Percentiles rank a stretch among this genome's conserved stretches.
phyloP scores from a whole-genome alignment of 2,113 vertebrate genomes.

The Narcine bancroftii region DNA sequence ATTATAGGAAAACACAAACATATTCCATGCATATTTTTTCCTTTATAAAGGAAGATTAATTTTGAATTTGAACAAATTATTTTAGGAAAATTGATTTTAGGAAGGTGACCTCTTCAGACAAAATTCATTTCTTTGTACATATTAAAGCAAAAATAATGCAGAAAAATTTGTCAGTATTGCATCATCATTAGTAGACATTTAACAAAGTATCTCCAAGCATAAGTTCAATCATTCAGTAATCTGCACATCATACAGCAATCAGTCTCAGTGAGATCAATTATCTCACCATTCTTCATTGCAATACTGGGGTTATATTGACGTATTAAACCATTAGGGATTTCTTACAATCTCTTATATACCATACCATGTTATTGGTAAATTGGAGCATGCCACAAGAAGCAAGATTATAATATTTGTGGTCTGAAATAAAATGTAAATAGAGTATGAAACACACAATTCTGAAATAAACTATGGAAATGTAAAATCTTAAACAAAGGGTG shows the following conservation, averaged over 20 bases:
- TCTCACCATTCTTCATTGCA: too few relatives aligned
- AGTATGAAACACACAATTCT: not conserved
- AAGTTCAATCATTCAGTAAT: not conserved
- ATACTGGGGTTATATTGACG: not conserved
- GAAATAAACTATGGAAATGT: not conserved
- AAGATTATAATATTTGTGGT: not conserved
- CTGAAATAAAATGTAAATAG: not conserved
- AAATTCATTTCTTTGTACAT: not conserved
- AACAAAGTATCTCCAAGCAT: not conserved
- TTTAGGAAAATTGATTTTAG: not conserved
- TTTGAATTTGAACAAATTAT: not conserved
- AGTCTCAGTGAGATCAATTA: too few relatives aligned
- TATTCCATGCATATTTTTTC: not conserved
- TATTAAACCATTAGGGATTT: not conserved
- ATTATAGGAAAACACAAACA: not conserved
- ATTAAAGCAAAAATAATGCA: not conserved
- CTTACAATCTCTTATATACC: not conserved
- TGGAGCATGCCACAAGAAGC: not conserved
- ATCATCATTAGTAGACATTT: not conserved
- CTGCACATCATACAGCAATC: too few relatives aligned
- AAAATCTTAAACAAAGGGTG: not conserved
- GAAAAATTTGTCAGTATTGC: not conserved
- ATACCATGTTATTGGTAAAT: not conserved
- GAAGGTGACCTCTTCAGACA: not conserved
- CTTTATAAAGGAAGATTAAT: not conserved